Conservation (phyloP, 2,113 vertebrate genomes). For the Scatophagus argus region DNA sequence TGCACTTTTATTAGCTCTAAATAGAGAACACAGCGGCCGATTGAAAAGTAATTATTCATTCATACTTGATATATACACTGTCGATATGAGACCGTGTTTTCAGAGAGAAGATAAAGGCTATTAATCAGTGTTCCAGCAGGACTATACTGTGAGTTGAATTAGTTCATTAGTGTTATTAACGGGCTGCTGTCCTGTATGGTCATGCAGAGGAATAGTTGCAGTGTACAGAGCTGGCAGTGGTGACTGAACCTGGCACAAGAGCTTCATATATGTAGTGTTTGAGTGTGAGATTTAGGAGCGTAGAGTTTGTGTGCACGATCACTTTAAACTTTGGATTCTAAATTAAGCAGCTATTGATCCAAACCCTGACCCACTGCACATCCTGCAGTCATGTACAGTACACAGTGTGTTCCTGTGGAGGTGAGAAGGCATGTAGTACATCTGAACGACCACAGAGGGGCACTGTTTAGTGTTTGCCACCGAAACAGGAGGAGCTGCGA, state of each 20-base stretch:
- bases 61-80: too few species aligned
- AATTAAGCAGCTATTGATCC: not conserved
- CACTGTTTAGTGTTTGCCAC: not conserved
- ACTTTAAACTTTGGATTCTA: not conserved
- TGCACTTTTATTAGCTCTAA: not conserved
- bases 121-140: too few species aligned
- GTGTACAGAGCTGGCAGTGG: not conserved
- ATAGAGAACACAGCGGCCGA: not conserved
- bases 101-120: too few species aligned
- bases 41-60: not conserved
- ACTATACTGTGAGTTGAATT: too few species aligned
- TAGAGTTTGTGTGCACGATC: not conserved
- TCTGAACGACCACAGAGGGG: slow-evolving; percentile 13
- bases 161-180: too few species aligned
- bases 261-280: too few species aligned
- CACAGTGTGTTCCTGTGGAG: not conserved
- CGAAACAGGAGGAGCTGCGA: not conserved
- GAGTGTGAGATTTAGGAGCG: not conserved
- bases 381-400: not conserved
- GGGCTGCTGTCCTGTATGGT: too few species aligned
- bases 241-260: too few species aligned
- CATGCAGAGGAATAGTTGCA: too few species aligned
- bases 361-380: not conserved
- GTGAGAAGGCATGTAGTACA: not conserved
- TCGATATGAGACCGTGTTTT: too few species aligned